Conservation (phyloP, 2,888 invertebrate genomes). For the Drosophila percnosoma region DNA sequence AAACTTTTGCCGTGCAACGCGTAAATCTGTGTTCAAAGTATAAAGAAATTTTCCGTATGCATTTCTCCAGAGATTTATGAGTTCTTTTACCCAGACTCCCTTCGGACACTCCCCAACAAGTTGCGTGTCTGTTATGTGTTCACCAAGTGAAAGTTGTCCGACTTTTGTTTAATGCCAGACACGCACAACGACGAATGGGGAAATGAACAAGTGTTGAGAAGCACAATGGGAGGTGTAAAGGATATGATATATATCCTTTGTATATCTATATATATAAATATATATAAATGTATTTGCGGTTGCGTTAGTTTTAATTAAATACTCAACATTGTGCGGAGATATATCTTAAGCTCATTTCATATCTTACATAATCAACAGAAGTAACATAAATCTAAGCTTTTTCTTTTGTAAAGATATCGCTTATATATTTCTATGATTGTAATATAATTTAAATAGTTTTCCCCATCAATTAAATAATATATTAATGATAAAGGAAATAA, state of each 20-base stretch:
- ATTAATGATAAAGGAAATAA: not conserved
- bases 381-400: not conserved
- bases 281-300: no score
- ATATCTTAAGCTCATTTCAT: not conserved
- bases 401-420: not conserved
- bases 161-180: slow-evolving; percentile 50
- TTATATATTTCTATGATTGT: not conserved
- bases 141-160: slow-evolving; percentile 43
- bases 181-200: slow-evolving; percentile 34
- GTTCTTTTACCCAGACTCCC: slow-evolving; percentile 29
- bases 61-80: slow-evolving; percentile 67
- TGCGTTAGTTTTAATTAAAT: not conserved
- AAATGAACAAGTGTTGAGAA: not conserved
- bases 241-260: not conserved
- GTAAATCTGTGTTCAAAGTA: slow-evolving; percentile 67
- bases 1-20: slow-evolving; percentile 66
- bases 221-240: not conserved
- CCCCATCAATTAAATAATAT: not conserved
- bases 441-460: not conserved
- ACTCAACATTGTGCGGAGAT: not conserved
- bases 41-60: slow-evolving; percentile 65
- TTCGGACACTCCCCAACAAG: slow-evolving; percentile 2
- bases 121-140: slow-evolving; percentile 42
- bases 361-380: not conserved
- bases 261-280: not conserved